Conservation (phyloP, 92 coral and sea anemone genomes). For the Palythoa grandis region DNA sequence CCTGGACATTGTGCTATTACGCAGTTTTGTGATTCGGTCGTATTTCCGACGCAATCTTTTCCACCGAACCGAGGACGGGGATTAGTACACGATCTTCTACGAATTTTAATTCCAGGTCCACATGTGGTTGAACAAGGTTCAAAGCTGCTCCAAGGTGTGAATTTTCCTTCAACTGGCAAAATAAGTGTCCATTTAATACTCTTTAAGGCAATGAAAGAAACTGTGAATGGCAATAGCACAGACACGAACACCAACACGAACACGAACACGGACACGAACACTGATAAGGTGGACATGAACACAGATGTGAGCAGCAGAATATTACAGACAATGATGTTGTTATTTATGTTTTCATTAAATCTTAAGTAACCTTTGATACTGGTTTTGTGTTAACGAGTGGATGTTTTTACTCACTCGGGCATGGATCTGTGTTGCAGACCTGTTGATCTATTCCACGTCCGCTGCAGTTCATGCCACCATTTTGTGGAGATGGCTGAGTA, state of each 20-base stretch:
- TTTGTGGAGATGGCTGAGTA: constrained; percentile 46
- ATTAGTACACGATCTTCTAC: constrained; percentile 37
- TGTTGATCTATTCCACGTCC: constrained; percentile 4
- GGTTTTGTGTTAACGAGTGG: too few relatives aligned
- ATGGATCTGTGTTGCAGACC: constrained; percentile 24
- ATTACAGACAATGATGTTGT: background rate
- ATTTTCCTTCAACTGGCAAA: background rate
- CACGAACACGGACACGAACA: background rate
- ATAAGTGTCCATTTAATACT: too few relatives aligned
- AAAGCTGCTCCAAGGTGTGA: background rate
- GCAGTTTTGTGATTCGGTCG: constrained; percentile 1
- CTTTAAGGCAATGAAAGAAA: too few relatives aligned
- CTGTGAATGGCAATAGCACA: too few relatives aligned
- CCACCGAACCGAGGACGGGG: constrained; percentile 49
- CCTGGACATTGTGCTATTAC: constrained; percentile 35
- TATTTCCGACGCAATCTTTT: constrained; percentile 16
- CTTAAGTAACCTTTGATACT: background rate
- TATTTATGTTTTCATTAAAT: background rate
- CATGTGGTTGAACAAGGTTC: constrained; percentile 19
- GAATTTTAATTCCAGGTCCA: constrained; percentile 39
- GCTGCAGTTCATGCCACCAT: constrained; percentile 21
- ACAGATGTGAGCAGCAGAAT: background rate
- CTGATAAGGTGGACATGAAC: background rate
- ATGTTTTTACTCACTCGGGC: constrained; percentile 39
- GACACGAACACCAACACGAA: background rate